Evolutionary conservation across 2,113 vertebrate genomes (phyloP).

Genomic region (Leucoraja erinaceus): DNA sequence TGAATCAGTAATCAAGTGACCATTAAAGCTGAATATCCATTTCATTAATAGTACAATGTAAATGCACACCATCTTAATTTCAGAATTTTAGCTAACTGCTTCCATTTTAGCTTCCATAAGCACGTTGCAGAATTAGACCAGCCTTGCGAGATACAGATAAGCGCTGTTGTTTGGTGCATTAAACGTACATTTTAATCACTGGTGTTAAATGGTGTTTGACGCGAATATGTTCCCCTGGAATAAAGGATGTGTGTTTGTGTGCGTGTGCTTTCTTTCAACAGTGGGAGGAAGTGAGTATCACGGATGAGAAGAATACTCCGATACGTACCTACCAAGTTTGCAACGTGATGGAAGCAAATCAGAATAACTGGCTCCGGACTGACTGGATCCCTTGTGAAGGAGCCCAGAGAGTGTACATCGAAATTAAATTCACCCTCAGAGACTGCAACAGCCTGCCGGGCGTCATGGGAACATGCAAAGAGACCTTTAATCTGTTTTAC

Average conservation of each 20-base stretch:
- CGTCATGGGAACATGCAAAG: constrained; percentile 96
- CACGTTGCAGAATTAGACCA: background rate
- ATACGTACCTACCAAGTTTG: constrained; percentile 98
- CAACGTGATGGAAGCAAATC: constrained; percentile 94
- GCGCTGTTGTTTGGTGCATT: background rate
- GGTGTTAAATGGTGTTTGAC: too few species aligned
- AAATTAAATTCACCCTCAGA: constrained; percentile 95
- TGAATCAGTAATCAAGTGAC: background rate
- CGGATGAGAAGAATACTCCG: constrained; percentile 97
- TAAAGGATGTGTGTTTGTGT: constrained; percentile 14
- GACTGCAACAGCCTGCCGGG: constrained; percentile 97
- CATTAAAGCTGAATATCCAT: too few species aligned
- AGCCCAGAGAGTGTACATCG: constrained; percentile 89
- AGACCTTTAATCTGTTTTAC: constrained; percentile 97
- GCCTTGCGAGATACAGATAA: background rate
- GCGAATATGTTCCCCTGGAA: background rate
- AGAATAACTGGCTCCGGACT: constrained; percentile 96
- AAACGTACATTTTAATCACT: background rate
- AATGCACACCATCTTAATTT: background rate
- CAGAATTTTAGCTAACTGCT: background rate
- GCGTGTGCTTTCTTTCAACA: constrained; percentile 48
- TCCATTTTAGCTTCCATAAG: background rate
- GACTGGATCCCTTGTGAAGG: constrained; percentile 92
- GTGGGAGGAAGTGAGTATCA: constrained; percentile 99
- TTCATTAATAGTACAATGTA: background rate